Percentiles rank a stretch among this genome's conserved stretches.
These are phyloP conservation scores for Adrianichthys oophorus DNA, from an alignment of 2,797 vertebrate genomes.

Conservation along the genomic window DNA sequence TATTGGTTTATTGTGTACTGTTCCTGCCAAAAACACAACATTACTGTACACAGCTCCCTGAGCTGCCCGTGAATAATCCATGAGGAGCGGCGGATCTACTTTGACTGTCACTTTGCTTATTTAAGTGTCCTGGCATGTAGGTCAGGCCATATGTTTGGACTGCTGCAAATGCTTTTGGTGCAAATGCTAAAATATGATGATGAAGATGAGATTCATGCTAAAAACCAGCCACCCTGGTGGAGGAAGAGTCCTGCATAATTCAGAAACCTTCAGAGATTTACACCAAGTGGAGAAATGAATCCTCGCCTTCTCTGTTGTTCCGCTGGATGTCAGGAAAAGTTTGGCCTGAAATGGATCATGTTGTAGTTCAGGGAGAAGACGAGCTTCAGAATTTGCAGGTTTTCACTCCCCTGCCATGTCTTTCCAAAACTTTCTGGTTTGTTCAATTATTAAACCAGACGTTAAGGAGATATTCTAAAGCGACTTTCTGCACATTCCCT, in stretches of 20 bases:
- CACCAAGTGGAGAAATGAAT: constrained; percentile 19
- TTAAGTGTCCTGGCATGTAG: constrained; percentile 44
- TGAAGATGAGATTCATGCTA: constrained; percentile 36
- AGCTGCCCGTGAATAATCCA: constrained; percentile 64
- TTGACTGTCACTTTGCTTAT: constrained; percentile 38
- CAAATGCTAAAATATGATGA: constrained; percentile 45
- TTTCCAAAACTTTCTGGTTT: constrained; percentile 4
- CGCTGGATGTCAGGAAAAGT: constrained; percentile 30
- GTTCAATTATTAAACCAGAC: constrained; percentile 7
- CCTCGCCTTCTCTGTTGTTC: constrained; percentile 16
- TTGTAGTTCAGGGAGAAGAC: neutral
- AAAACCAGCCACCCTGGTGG: constrained; percentile 22
- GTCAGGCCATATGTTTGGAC: constrained; percentile 34
- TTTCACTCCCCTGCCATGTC: constrained; percentile 13
- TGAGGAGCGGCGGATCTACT: constrained; percentile 39
- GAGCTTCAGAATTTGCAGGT: constrained; percentile 5
- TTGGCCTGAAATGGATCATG: constrained; percentile 1
- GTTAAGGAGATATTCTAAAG: constrained; percentile 13
- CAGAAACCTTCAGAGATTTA: constrained; percentile 59
- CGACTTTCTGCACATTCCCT: constrained; percentile 10
- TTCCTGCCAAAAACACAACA: constrained; percentile 13
- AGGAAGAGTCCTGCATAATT: constrained; percentile 30
- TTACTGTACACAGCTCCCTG: constrained; percentile 25
- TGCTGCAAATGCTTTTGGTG: constrained; percentile 29
- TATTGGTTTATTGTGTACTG: too few species aligned